phyloP scores from a whole-genome alignment of 1,140 invertebrate genomes.

The Meloidogyne hapla region DNA sequence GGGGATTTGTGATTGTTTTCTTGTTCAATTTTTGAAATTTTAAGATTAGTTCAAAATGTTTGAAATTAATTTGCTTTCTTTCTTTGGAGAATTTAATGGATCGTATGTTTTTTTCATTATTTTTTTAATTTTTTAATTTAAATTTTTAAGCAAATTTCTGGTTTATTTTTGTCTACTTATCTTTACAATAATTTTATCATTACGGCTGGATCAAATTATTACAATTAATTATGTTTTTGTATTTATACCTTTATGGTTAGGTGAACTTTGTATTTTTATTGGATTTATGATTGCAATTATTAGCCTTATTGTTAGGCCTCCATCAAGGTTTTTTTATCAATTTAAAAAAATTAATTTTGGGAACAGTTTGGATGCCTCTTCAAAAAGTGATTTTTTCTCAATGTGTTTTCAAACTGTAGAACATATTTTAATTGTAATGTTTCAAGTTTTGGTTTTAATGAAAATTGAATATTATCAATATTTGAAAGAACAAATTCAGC shows the following conservation, averaged over 20 bases:
- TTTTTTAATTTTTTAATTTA: neutral
- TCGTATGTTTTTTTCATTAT: neutral
- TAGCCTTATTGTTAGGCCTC: slow-evolving; percentile 38
- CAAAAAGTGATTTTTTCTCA: slow-evolving; percentile 28
- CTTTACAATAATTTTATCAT: slow-evolving; percentile 35
- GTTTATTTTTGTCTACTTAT: slow-evolving; percentile 40
- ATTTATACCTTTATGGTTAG: slow-evolving; percentile 44
- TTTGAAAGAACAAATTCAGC: slow-evolving; percentile 7
- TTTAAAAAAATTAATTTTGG: neutral
- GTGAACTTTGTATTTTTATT: slow-evolving; percentile 39
- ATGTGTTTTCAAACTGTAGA: slow-evolving; percentile 34
- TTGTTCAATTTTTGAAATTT: neutral
- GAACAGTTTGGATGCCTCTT: neutral
- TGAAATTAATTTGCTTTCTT: neutral
- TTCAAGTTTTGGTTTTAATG: slow-evolving; percentile 37
- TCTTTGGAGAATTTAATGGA: neutral
- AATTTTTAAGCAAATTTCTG: slow-evolving; percentile 42
- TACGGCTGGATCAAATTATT: slow-evolving; percentile 37
- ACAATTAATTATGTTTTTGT: slow-evolving; percentile 35
- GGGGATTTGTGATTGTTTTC: no score
- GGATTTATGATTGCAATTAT: slow-evolving; percentile 42
- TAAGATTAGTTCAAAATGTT: neutral
- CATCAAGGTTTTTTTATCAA: slow-evolving; percentile 29
- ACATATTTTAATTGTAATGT: slow-evolving; percentile 32
- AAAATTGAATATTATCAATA: slow-evolving; percentile 35